These are phyloP conservation scores for Drosophila trapezifrons DNA, from an alignment of 1,140 invertebrate genomes.

Conservation along the genomic window DNA sequence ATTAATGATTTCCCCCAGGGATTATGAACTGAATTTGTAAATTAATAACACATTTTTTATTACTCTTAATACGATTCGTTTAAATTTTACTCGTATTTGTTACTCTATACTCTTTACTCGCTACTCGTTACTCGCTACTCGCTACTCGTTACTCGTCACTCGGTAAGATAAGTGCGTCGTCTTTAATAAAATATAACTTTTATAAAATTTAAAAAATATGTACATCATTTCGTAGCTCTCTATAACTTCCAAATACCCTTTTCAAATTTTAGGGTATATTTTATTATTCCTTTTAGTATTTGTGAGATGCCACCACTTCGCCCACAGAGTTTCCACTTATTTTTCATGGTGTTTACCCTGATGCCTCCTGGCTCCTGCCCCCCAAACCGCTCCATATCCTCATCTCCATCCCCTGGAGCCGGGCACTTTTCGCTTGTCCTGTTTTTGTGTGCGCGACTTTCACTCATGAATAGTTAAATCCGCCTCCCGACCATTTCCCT, in stretches of 20 bases:
- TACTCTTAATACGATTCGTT: neutral
- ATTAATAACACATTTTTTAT: slow-evolving; percentile 6
- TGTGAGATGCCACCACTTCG: slow-evolving; percentile 18
- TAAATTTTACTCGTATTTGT: no score
- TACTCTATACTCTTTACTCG: neutral
- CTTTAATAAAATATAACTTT: no score
- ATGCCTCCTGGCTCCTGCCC: slow-evolving; percentile 14
- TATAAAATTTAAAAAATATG: no score
- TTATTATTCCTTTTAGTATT: slow-evolving; percentile 42
- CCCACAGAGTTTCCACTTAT: slow-evolving; percentile 26
- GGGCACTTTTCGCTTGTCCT: slow-evolving; percentile 46
- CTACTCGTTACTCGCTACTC: neutral
- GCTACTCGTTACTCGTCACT: no score
- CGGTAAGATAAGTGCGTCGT: no score
- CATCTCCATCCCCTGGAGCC: neutral
- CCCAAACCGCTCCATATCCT: neutral
- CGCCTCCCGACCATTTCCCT: slow-evolving; percentile 40
- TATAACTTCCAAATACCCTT: neutral
- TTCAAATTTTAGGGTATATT: slow-evolving; percentile 11
- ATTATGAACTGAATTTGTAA: neutral
- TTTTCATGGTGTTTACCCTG: slow-evolving; percentile 46
- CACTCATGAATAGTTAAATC: slow-evolving; percentile 81
- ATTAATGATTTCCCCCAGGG: slow-evolving; percentile 1
- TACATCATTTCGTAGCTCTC: no score
- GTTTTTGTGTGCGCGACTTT: slow-evolving; percentile 40